These are phyloP conservation scores for Rhadina sibilatrix DNA, from an alignment of 2,113 vertebrate species.

Conservation along the genomic window DNA sequence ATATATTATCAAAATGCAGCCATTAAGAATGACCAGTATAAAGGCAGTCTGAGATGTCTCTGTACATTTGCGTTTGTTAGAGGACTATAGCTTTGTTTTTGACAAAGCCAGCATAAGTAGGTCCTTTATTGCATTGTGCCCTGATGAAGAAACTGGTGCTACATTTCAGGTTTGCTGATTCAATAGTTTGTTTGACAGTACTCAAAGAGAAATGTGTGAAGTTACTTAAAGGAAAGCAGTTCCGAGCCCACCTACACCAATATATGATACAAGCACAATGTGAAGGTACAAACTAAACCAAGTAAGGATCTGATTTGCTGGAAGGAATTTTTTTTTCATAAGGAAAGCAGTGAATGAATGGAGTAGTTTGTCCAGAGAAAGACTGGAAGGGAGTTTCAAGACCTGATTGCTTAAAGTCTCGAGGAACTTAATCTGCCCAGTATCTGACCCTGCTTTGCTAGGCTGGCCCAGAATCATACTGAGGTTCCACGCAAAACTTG, in stretches of 20 bases:
- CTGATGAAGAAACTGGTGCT: neutral
- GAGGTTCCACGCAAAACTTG: neutral
- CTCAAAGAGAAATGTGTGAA: neutral
- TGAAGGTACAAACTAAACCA: neutral
- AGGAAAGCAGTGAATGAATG: neutral
- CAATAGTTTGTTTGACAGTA: neutral
- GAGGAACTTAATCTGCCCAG: rapidly evolving
- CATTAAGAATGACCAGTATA: neutral
- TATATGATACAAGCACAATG: neutral
- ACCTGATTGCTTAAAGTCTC: neutral
- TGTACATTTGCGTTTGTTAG: neutral
- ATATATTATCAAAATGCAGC: neutral
- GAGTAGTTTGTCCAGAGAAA: neutral
- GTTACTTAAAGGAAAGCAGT: neutral
- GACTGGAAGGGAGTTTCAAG: neutral
- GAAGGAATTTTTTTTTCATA: neutral
- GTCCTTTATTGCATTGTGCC: neutral
- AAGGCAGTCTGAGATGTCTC: neutral
- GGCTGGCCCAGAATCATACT: neutral
- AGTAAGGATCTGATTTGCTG: neutral
- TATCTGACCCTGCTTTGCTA: neutral
- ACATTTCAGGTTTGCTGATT: neutral
- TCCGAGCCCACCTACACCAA: neutral
- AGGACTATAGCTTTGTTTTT: neutral
- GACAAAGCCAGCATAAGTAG: neutral